Evolutionary conservation across 2,113 vertebrate genomes (phyloP), one percentile per base, ranked within the genome.

Genomic region (Gadus macrocephalus): DNA sequence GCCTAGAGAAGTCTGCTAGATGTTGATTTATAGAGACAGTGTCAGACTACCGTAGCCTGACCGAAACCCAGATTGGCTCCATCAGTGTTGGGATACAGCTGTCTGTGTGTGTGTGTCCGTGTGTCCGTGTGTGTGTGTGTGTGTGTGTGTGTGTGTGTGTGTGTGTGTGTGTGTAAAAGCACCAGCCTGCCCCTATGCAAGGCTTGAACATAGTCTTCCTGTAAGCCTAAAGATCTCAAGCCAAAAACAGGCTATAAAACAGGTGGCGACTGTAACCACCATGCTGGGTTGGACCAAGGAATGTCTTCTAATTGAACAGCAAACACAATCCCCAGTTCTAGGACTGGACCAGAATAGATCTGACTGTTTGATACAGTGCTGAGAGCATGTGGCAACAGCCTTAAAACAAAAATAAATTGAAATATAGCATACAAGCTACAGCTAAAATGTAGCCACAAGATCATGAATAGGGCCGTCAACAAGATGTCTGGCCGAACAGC

Each of bases 171-270:
- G 80, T 77, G 28, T 79, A 38, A 70, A 71, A 71, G 79, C 74
- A 20, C 42, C 68, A 78, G 80, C 68, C 74, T 75, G 74, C 66
- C 60, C 73, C 73, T 71, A 77, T 69, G 74, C 72, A 71, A 42
- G 69, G 7, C 49, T 25, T 25, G 53, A 12, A 55, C 62, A 31
- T 67, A 70, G 77, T 76, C 17, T 83, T 82, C 69, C 77, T 76
- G 77, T 81, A 79, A 86, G 85, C 71, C 66, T 73, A 71, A 80
- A 85, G 86, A 71, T 79, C 78, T 86, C 79, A 78, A 78, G 77
- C 83, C 77, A 73, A 84, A 73, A 84, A 80, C 82, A 71, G 80
- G 75, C 70, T 66, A 83, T 86, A 82, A 87, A 88, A 84, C 83
- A 86, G 83, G 81, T 87, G 85, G 83, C 81, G 82, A 70, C 70